Conservation (phyloP, 2,113 vertebrate genomes). For the Todiramphus chloris region DNA sequence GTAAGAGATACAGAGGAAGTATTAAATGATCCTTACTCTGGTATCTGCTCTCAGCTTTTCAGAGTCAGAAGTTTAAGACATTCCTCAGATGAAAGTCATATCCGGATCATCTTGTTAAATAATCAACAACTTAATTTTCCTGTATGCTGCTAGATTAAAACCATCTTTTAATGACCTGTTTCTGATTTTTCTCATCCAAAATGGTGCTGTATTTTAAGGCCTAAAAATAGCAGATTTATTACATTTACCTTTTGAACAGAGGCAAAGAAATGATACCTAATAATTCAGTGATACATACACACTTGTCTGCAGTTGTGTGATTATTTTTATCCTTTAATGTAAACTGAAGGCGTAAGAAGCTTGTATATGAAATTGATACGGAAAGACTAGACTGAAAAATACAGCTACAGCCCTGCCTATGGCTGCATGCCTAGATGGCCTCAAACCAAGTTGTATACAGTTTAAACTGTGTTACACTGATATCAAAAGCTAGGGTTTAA, state of each 20-base stretch:
- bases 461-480: neutral
- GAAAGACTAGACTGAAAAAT: neutral
- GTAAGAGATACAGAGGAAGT: neutral
- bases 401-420: neutral
- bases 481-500: neutral
- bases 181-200: constrained; percentile 28
- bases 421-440: neutral
- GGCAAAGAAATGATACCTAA: constrained; percentile 55
- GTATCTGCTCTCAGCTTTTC: neutral
- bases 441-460: neutral
- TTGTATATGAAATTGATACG: constrained; percentile 1
- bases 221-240: constrained; percentile 27
- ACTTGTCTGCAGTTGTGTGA: constrained; percentile 3
- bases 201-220: neutral
- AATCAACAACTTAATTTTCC: neutral
- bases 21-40: neutral
- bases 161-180: constrained; percentile 32
- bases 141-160: constrained; percentile 27
- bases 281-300: constrained; percentile 28
- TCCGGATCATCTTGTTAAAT: neutral
- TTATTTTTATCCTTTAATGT: constrained; percentile 44
- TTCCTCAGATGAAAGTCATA: constrained; percentile 8
- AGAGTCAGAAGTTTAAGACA: constrained; percentile 20
- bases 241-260: constrained; percentile 33
- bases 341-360: constrained; percentile 27